Evolutionary conservation across 1,140 invertebrate species (phyloP), one percentile per base, ranked within the genome.

Genomic region (Scaptodrosophila lebanonensis): DNA sequence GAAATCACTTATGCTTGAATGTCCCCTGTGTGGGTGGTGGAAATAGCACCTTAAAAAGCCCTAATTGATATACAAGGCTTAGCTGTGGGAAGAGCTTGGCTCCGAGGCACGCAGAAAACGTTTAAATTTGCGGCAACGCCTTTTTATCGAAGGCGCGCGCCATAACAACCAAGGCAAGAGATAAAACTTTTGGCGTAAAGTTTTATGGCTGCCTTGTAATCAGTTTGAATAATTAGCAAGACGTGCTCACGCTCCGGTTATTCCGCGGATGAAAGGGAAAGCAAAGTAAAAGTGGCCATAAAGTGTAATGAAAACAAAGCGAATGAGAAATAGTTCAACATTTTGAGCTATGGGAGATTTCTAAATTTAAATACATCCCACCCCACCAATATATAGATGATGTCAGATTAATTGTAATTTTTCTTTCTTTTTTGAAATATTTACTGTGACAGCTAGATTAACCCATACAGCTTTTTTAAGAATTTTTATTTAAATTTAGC

Each of bases 1-100:
- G 66, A 75, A 84, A 84, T 84, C 79, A 79, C 82, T 84, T 84
- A 62, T 65, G 66, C 75, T 67, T 43, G 59, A 82, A 39, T 73
- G 75, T 47, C 45, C 66, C 32, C 30, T 47, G 22, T 45, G 18
- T 9, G 16, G 13, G 17, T 48, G 32, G n/a, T 2, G 27, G 36
- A 33, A 44, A 32, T 30, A 18, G 50, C 40, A 51, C 66, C 70
- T 70, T 76, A 45, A 53, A 56, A 62, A 18, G 45, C 51, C 61
- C 36, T 66, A 79, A 79, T 79, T 82, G 68, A 68, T 72, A 67
- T 60, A 68, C 47, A 64, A 44, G 54, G 25, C 43, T 57, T 29
- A 60, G 44, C 44, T 25, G 40, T 29, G 20, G 18, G n/a, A 18
- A 38, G 15, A 13, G 6, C 12, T 20, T 22, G 30, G 29, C 40